Conservation (phyloP, 2,888 invertebrate species). For the Drosophila silvestris region DNA sequence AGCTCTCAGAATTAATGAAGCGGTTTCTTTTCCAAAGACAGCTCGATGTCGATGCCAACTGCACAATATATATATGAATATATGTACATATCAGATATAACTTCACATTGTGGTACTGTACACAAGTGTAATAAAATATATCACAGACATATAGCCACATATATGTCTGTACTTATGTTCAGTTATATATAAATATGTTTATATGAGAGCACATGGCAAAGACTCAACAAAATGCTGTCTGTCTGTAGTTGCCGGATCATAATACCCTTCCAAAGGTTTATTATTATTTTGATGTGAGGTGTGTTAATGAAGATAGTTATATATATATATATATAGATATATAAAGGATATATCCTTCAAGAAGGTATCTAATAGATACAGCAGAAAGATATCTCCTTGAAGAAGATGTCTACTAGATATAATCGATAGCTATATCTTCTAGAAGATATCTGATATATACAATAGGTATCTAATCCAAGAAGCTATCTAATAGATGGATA, state of each 20-base stretch:
- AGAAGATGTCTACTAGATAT: background rate
- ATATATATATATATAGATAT: background rate
- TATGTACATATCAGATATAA: constrained; percentile 6
- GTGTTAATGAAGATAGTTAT: background rate
- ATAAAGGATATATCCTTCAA: background rate
- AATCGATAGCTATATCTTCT: background rate
- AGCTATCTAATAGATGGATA: no score
- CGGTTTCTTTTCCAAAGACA: constrained; percentile 18
- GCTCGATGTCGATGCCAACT: constrained; percentile 33
- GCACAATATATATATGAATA: constrained; percentile 2
- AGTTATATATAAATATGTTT: constrained; percentile 11
- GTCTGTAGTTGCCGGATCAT: background rate
- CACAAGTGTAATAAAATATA: constrained; percentile 56
- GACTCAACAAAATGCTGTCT: constrained; percentile 25
- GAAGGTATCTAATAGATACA: background rate
- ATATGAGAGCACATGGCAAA: constrained; percentile 10
- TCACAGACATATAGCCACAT: constrained; percentile 9
- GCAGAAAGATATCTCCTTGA: no score
- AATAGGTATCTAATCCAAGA: no score
- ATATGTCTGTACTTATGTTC: background rate
- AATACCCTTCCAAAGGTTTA: background rate
- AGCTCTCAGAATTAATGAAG: constrained; percentile 15
- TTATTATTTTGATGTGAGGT: background rate
- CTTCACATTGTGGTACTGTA: constrained; percentile 52
- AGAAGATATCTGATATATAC: background rate